Base-by-base conservation (phyloP, 2,113 vertebrate genomes). In the Siniperca knerii region DNA sequence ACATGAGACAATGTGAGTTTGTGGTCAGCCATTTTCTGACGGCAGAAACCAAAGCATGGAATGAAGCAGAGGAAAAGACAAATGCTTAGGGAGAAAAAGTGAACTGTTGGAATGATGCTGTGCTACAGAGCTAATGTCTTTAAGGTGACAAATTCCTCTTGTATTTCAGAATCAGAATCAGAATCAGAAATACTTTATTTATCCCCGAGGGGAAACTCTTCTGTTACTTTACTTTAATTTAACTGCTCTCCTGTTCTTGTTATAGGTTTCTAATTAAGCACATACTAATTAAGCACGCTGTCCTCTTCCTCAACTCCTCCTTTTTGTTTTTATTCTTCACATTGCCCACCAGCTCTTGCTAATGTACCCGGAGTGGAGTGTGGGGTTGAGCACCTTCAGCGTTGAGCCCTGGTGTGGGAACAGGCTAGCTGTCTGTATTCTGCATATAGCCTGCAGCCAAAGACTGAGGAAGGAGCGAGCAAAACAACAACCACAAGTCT, bases 401-500 rank as follows among this genome's bases (percentile, higher is more conserved):
- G 50, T 83, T 85, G 86, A 90, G 88, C 72, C 75, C 79, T 83
- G 86, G 75, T 92, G 88, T 91, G 93, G 92, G 89, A 91, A 91
- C 90, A 84, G 90, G 85, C 82, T 85, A 85, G 87, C 89, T 89
- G 92, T 94, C 93, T 93, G 89, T 92, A 88, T 88, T 94, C 89
- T 94, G 92, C 93, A 90, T 93, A 94, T 93, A 95, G 92, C 94
- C 93, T 85, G 91, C 91, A 95, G 93, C 93, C 80, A 95, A 92
- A 92, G 92, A 91, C 85, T 86, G 88, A 92, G 85, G 29, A 84
- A 90, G 85, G 77, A 87, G 90, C 85, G 90, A 93, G 95, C 89
- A 94, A 94, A 95, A 95, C 93, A 95, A 92, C 91, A 93, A 94
- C 92, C 93, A 89, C 91, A 92, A 94, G 93, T 91, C 90, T 85